Evolutionary conservation across 2,888 invertebrate species (phyloP), one percentile per base, ranked within the genome.

Genomic region (Spodoptera picta): DNA sequence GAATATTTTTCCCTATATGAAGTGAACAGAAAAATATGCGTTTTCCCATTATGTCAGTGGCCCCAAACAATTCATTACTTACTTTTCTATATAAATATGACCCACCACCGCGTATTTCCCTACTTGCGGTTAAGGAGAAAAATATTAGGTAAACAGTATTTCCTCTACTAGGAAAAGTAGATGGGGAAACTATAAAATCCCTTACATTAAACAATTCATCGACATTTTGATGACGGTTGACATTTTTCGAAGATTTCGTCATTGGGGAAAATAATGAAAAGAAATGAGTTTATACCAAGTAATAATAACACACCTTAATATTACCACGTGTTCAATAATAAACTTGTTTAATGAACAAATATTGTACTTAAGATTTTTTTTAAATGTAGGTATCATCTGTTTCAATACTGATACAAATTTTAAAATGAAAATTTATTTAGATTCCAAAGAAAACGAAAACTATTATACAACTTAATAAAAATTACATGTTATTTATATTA

Each of bases 381-480:
- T 42, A 50, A 5, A 53, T 60, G 48, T 59, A 36, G 48, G 14
- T 41, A 53, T 47, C 55, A 74, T 61, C 51, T 69, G 69, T 74
- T 55, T 58, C 63, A 59, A 67, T 61, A 67, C 46, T 47, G 63
- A 45, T 68, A 67, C n/a, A 11, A 36, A 27, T 43, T 50, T 14
- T 48, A 41, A 23, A 44, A 73, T 70, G 68, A 44, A 66, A 70
- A 72, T 73, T 53, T 72, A 77, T 68, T 71, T n/a, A 69, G 72
- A 68, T 64, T 56, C 46, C 43, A 23, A 65, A 59, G 43, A 63
- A 71, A 68, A 63, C 56, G 50, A 50, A 54, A 47, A 58, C 19
- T 48, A 42, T 45, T 27, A 51, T 56, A 65, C 41, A 54, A 59
- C 52, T 59, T 7, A 57, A 68, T 55, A 61, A 59, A 65, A 54